Evolutionary conservation across 2,888 invertebrate species (phyloP).

Genomic region (Lithophane ornitopus): DNA sequence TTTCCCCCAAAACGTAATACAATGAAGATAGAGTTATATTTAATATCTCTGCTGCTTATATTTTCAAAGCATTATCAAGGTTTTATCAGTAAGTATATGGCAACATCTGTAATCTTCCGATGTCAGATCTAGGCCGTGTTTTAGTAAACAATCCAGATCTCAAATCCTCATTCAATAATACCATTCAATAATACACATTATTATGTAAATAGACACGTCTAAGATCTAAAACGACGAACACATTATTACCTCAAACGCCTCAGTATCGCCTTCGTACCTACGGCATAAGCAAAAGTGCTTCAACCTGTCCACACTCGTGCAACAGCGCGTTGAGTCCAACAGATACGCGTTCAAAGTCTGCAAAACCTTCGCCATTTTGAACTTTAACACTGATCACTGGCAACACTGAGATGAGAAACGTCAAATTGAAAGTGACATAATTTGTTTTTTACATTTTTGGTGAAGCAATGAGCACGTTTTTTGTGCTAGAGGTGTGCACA

Average conservation of each 20-base stretch:
- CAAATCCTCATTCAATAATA: neutral
- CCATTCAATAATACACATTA: too few species aligned
- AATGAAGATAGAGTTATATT: conserved; percentile 24
- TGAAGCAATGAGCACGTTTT: conserved; percentile 41
- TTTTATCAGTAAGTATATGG: conserved; percentile 35
- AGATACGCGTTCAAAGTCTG: conserved; percentile 84
- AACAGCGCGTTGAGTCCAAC: conserved; percentile 84
- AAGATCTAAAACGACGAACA: conserved; percentile 23
- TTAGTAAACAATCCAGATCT: conserved; percentile 25
- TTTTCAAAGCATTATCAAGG: conserved; percentile 30
- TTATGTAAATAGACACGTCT: conserved; percentile 6
- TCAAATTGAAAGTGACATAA: conserved; percentile 62
- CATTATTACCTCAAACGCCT: conserved; percentile 77
- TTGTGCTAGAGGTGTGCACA: conserved; percentile 75
- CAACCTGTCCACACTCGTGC: conserved; percentile 82
- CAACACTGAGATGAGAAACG: conserved; percentile 66
- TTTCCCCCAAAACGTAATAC: conserved; percentile 35
- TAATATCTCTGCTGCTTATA: conserved; percentile 14
- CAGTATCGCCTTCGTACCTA: conserved; percentile 77
- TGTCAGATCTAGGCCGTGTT: conserved; percentile 23
- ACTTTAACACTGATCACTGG: conserved; percentile 65
- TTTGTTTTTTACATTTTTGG: conserved; percentile 50
- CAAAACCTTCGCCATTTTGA: conserved; percentile 82
- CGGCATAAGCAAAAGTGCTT: conserved; percentile 87
- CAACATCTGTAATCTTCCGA: conserved; percentile 33